phyloP scores from a whole-genome alignment of 2,113 vertebrate genomes.

The Oncorhynchus tshawytscha region DNA sequence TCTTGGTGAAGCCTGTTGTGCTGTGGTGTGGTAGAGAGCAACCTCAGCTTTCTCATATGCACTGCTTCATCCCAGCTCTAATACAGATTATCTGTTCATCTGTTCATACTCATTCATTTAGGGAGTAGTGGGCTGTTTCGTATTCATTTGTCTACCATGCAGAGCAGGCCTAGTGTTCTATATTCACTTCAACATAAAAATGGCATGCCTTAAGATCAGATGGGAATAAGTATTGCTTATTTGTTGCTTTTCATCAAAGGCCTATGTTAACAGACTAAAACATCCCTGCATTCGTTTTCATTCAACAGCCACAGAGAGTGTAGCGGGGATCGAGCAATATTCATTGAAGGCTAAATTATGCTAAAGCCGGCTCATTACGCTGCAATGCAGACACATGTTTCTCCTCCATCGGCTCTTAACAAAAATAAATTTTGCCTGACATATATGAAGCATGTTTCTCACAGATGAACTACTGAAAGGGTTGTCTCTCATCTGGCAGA shows the following conservation, averaged over 20 bases:
- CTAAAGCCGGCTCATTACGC: neutral
- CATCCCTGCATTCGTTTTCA: constrained; percentile 28
- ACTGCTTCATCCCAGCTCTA: constrained; percentile 34
- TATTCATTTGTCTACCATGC: neutral
- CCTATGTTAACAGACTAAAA: constrained; percentile 23
- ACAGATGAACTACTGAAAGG: constrained; percentile 14
- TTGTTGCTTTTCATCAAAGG: constrained; percentile 12
- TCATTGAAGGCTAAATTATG: neutral
- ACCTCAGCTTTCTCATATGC: neutral
- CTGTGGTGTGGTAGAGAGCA: neutral
- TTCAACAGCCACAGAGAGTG: neutral
- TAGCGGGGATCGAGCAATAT: neutral
- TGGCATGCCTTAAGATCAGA: constrained; percentile 45
- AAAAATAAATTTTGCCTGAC: constrained; percentile 8
- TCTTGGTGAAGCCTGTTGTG: constrained; percentile 4
- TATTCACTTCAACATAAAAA: constrained; percentile 39
- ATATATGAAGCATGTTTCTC: constrained; percentile 25
- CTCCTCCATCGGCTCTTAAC: neutral
- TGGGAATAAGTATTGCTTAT: constrained; percentile 62
- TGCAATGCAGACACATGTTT: neutral
- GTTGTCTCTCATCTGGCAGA: constrained; percentile 29
- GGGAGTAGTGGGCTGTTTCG: constrained; percentile 1
- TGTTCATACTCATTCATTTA: constrained; percentile 30
- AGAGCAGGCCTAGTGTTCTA: constrained; percentile 50
- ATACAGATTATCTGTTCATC: constrained; percentile 10